Conservation (phyloP, 1,140 invertebrate genomes). For the Caenorhabditis briggsae region DNA sequence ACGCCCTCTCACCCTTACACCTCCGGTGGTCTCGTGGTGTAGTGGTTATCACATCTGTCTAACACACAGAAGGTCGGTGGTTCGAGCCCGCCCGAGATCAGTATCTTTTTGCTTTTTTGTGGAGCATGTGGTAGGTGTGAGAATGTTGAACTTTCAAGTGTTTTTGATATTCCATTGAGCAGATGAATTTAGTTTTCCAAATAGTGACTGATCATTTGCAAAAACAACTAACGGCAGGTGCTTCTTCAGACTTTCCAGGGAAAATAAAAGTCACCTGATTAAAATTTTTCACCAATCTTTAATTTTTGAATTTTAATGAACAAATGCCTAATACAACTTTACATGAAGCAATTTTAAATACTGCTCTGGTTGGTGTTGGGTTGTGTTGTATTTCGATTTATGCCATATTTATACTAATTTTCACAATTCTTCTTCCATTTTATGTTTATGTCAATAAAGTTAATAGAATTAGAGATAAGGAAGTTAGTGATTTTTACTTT, state of each 20-base stretch:
- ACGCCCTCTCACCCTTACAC: not conserved
- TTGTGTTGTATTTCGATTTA: not conserved
- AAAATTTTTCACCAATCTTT: no score
- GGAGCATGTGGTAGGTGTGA: no score
- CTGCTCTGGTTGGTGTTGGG: not conserved
- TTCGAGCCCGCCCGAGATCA: slow-evolving; percentile 71
- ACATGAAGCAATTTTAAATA: no score
- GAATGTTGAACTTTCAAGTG: no score
- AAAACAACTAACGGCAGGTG: no score
- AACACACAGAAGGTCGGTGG: slow-evolving; percentile 70
- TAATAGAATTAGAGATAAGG: not conserved
- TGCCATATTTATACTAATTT: not conserved
- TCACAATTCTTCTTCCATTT: not conserved
- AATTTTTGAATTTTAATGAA: no score
- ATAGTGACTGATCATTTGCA: no score
- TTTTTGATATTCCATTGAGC: no score
- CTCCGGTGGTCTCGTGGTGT: slow-evolving; percentile 22
- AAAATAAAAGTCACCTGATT: no score
- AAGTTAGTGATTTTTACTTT: not conserved
- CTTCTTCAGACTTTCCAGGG: no score
- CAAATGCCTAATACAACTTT: no score
- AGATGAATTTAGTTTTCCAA: no score
- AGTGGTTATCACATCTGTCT: slow-evolving; percentile 71
- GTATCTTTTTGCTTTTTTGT: not conserved
- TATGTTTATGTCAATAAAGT: slow-evolving; percentile 4